Evolutionary conservation across 2,888 invertebrate species (phyloP), one percentile per base, ranked within the genome.

Genomic region (Selenia dentaria): DNA sequence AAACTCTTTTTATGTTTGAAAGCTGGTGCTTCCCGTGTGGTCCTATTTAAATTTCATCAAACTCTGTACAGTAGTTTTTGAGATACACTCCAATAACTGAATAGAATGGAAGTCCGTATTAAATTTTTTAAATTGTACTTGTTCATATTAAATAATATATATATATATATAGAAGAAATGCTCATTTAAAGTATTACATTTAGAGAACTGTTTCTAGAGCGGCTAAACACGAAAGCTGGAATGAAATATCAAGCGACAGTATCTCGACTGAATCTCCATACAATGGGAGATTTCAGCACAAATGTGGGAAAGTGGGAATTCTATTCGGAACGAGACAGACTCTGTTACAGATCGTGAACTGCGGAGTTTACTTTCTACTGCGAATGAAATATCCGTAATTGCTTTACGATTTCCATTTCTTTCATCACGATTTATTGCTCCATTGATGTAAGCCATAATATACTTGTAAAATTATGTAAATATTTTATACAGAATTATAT

Each of bases 221-320:
- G 2, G 22, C 6, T 22, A 49, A 48, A 43, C 13, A 33, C 29
- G 20, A 58, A 36, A 43, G 43, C 34, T 32, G 10, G 24, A 54
- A 51, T 54, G 54, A 58, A 57, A 52, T 57, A 54, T 49, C 57
- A 55, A 54, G 37, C 49, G 46, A 53, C 46, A 44, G 45, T 28
- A 39, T 28, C 54, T 47, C 44, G 51, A 48, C 55, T 46, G 43
- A 51, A 69, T 74, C 70, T 62, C 64, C 70, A 69, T 67, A 74
- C 70, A 74, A 72, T 72, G 39, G 65, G 51, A 57, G 53, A 59
- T 64, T 64, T 59, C 29, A 55, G 52, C 52, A 47, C 47, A 59
- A 64, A 67, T 65, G 63, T 65, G 69, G 52, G 68, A 69, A 67
- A 57, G 54, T 50, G 39, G 44, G 32, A 46, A 42, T 48, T 42